phyloP scores from a whole-genome alignment of 2,888 invertebrate species.

The Cataglyphis altisquamis region DNA sequence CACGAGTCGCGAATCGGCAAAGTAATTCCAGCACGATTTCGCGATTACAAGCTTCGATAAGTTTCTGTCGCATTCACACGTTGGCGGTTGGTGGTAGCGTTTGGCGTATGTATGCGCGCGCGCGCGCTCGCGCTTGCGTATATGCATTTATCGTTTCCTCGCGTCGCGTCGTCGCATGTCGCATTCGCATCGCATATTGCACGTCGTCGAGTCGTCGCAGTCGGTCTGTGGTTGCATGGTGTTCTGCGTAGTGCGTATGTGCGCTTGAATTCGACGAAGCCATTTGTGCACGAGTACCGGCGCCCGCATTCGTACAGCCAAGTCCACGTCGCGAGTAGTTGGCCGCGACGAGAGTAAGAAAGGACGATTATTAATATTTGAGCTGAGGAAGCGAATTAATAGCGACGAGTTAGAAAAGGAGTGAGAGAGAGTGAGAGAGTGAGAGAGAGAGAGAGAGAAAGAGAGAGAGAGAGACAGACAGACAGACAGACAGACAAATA shows the following conservation, averaged over 20 bases:
- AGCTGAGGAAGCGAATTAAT: neutral
- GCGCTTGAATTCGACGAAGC: slow-evolving; percentile 27
- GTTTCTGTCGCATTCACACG: neutral
- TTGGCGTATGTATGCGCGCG: neutral
- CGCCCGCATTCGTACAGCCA: slow-evolving; percentile 28
- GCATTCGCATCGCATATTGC: no score
- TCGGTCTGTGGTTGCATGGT: slow-evolving; percentile 60
- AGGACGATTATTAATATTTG: slow-evolving; percentile 52
- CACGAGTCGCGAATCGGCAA: neutral
- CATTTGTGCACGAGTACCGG: slow-evolving; percentile 42
- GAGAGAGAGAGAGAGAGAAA: neutral
- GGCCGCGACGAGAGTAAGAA: slow-evolving; percentile 50
- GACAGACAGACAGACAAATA: slow-evolving; percentile 6
- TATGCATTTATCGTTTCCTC: neutral
- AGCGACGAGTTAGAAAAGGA: neutral
- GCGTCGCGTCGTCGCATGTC: neutral
- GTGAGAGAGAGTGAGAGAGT: neutral
- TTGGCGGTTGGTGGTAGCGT: neutral
- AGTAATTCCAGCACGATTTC: neutral
- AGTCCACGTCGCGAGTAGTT: slow-evolving; percentile 44
- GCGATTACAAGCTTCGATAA: neutral
- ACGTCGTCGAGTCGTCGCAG: neutral
- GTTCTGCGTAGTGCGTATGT: slow-evolving; percentile 53
- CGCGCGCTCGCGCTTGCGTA: neutral
- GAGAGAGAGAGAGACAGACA: neutral